Conservation (phyloP, 2,888 invertebrate species). For the Eudasyphora cyanicolor region DNA sequence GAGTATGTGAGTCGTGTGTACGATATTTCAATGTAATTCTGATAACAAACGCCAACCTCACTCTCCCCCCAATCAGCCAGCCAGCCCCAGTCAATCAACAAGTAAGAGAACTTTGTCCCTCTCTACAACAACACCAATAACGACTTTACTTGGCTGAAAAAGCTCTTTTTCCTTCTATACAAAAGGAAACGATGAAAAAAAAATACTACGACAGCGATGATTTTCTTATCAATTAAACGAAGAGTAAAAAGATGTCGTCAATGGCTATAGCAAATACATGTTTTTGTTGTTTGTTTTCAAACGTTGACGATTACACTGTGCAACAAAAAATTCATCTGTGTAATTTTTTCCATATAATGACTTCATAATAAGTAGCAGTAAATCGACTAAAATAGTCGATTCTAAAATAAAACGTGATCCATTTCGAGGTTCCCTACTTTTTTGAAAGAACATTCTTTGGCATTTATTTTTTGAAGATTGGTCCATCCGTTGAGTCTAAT, state of each 20-base stretch:
- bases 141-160: not conserved
- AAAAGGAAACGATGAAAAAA: not conserved
- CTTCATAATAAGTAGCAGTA: too few species aligned
- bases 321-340: not conserved
- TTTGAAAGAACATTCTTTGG: too few species aligned
- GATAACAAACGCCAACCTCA: not conserved
- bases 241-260: not conserved
- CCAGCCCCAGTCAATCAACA: not conserved
- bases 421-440: too few species aligned
- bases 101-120: slow-evolving; percentile 1
- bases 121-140: not conserved
- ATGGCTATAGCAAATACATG: not conserved
- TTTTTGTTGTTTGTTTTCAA: not conserved
- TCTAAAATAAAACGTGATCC: too few species aligned
- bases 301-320: not conserved
- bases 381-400: too few species aligned
- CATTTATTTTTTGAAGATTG: too few species aligned
- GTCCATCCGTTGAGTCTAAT: too few species aligned
- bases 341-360: not conserved
- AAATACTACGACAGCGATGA: not conserved
- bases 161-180: not conserved
- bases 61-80: not conserved
- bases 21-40: slow-evolving; percentile 1
- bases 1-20: not conserved
- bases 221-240: not conserved